phyloP scores from a whole-genome alignment of 64 coral and sea anemone species.

The Cladopsammia gracilis region DNA sequence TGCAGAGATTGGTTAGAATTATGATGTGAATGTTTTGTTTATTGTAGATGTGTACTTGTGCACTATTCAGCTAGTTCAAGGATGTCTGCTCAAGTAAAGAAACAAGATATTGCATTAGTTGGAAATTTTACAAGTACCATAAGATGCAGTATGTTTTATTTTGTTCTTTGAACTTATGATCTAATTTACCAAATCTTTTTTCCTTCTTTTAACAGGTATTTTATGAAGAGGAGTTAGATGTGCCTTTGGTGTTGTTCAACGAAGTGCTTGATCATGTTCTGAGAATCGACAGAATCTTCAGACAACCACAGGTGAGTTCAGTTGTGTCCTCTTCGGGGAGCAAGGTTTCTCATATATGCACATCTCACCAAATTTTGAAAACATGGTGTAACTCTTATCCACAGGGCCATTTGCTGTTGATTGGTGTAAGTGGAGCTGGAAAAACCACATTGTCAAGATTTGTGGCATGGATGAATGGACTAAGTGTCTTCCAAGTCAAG shows the following conservation, averaged over 20 bases:
- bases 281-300: conserved; percentile 99
- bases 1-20: no score
- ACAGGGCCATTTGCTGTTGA: conserved; percentile 96
- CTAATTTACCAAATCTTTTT: not conserved
- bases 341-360: not conserved
- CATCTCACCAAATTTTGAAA: not conserved
- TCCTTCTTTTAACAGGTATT: conserved; percentile 76
- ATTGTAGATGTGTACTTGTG: no score
- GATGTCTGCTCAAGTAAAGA: no score
- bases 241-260: conserved; percentile 96
- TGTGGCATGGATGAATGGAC: conserved; percentile 99
- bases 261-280: conserved; percentile 98
- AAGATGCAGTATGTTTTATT: no score
- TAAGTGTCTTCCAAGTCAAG: conserved; percentile 99
- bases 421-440: conserved; percentile 98
- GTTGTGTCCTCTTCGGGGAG: not conserved
- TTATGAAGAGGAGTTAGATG: conserved; percentile 99
- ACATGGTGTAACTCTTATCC: not conserved
- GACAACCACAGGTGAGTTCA: conserved; percentile 88
- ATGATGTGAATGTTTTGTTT: no score
- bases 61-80: no score
- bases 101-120: no score
- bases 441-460: conserved; percentile 98
- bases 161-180: not conserved
- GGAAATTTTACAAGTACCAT: no score